Evolutionary conservation across 2,888 invertebrate species (phyloP), one percentile per base, ranked within the genome.

Genomic region (Ophioninae sp.): DNA sequence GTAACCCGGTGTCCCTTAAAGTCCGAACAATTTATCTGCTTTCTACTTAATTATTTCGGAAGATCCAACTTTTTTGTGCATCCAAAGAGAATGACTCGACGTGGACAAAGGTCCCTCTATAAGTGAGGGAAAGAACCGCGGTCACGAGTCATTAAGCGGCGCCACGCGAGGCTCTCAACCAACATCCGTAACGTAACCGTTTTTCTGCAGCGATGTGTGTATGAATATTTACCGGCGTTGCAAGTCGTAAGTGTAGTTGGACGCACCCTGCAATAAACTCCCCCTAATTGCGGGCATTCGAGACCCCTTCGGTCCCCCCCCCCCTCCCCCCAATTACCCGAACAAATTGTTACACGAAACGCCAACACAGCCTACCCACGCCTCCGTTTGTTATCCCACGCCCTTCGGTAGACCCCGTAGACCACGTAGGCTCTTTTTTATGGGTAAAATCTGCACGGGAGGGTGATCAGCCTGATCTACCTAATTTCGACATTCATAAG

Each of bases 111-210:
- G 13, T 13, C 50, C 50, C 50, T 50, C 50, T 50, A 50, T 50
- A 13, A 17, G 69, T 56, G 74, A 79, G 82, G 44, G 50, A 41
- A 23, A 62, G 59, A 65, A 86, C 57, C 67, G 75, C 67, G 72
- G 83, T 83, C 81, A 86, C 79, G 84, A 84, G 70, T 85, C 85
- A 84, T 85, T 85, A 85, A 83, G 82, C 82, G 85, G 86, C 86
- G 85, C 86, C 82, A 80, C 75, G 73, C 76, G 79, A 70, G 41
- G 67, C 70, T 83, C 85, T 84, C 76, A 81, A 80, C 75, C 80
- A 83, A 74, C 70, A 69, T 65, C 57, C 69, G 73, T 69, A 57
- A n/a, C 30, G 56, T 79, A 65, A 39, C 62, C 41, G 50, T 17
- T 30, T 79, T 64, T 64, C 56, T 68, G 37, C 61, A 76, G 44